phyloP scores from a whole-genome alignment of 2,113 vertebrate species.

The Phaethon lepturus region DNA sequence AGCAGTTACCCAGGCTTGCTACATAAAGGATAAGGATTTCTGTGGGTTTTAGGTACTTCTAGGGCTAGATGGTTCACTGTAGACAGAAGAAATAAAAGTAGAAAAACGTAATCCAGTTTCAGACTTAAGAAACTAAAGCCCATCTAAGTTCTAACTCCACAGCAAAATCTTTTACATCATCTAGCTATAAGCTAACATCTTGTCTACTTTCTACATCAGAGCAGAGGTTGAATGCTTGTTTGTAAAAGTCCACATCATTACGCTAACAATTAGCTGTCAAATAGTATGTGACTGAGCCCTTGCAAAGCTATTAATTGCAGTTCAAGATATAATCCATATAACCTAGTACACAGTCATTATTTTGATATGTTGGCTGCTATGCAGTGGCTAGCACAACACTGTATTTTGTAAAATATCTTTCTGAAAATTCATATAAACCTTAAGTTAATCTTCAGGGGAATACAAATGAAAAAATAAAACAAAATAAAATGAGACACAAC shows the following conservation, averaged over 20 bases:
- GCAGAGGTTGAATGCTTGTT: background rate
- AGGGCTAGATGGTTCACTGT: background rate
- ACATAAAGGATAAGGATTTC: background rate
- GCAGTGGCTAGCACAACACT: background rate
- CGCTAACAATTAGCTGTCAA: background rate
- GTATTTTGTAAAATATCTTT: background rate
- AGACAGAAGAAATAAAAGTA: background rate
- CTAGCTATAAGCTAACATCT: background rate
- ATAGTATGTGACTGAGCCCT: background rate
- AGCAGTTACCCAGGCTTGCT: background rate
- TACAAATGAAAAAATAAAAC: background rate
- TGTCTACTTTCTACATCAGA: background rate
- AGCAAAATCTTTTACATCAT: background rate
- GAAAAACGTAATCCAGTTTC: background rate
- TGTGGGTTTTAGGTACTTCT: background rate
- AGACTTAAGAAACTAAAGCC: background rate
- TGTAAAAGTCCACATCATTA: background rate
- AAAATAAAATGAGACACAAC: background rate
- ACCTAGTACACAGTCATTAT: background rate
- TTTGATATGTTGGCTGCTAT: background rate
- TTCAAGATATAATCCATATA: background rate
- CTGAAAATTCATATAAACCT: background rate
- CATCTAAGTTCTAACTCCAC: background rate
- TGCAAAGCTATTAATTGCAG: background rate
- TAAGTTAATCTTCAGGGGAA: background rate